A percentile compares a stretch with the other conserved stretches of the same genome.
phyloP scores from a whole-genome alignment of 2,888 invertebrate genomes.

The Cataglyphis altisquamis region DNA sequence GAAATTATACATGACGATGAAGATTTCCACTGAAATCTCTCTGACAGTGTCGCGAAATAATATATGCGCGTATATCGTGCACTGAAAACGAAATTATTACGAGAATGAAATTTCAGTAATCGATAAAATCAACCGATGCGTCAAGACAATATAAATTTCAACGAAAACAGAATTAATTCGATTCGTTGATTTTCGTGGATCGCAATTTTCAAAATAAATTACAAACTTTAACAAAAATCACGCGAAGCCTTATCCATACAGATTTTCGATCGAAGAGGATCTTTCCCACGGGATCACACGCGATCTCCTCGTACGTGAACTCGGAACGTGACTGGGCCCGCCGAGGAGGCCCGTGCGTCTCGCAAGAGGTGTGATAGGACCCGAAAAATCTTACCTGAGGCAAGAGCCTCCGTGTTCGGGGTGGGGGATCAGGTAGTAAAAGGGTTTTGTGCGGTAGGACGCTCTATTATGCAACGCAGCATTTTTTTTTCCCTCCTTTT shows the following conservation, averaged over 20 bases:
- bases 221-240: background rate
- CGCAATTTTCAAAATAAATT: background rate
- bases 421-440: slow-evolving; percentile 85
- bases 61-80: background rate
- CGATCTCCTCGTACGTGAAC: slow-evolving; percentile 75
- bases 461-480: slow-evolving; percentile 78
- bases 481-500: slow-evolving; percentile 67
- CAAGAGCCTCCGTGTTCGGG: slow-evolving; percentile 71
- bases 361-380: slow-evolving; percentile 84
- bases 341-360: slow-evolving; percentile 72
- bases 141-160: background rate
- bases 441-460: slow-evolving; percentile 79
- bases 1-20: background rate
- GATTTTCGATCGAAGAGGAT: slow-evolving; percentile 1
- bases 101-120: background rate
- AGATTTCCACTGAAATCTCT: background rate
- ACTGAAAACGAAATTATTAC: background rate
- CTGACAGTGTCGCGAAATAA: background rate
- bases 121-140: background rate
- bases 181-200: background rate
- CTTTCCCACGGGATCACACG: slow-evolving; percentile 31
- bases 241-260: slow-evolving; percentile 1
- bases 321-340: slow-evolving; percentile 78
- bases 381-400: slow-evolving; percentile 85
- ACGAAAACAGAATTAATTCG: background rate